Base-by-base conservation (phyloP, 2,888 invertebrate species). In the Villa cingulata region DNA sequence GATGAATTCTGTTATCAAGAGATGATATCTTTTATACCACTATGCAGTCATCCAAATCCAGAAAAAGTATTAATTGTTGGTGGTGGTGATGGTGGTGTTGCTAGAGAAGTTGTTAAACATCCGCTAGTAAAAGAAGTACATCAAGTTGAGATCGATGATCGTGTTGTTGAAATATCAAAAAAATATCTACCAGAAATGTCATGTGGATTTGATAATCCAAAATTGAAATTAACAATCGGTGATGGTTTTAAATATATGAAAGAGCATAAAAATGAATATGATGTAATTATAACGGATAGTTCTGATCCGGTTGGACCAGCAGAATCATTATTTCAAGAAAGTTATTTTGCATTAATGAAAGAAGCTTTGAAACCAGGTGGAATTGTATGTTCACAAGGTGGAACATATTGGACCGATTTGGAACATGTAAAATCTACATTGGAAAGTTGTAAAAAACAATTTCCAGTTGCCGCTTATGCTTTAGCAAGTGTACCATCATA, bases 1-100 rank as follows among this genome's bases (percentile, higher is more conserved):
- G 98, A 98, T 73, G 98, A 98, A 68, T 95, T 89, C 69, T 81
- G 95, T 0, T 98, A 98, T 68, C 97, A 97, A 71, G 98, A 98
- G 72, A 96, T 96, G 95, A 89, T 98, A 58, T 79, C 94, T 0
- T 92, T 94, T 65, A 68, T 98, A 41, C 94, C 98, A 0, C 70
- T 98, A 2, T 90, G 88, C 63, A 81, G 83, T 55, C 98, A 98
- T 70, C 82, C 86, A 6, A 80, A 84, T 59, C 98, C 98, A 1
- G 80, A 86, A 62, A 86, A 83, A 57, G 96, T 90, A 3, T 72
- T 97, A 32, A 91, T 97, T 55, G 90, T 98, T 18, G 97, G 98
- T 1, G 98, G 97, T 0, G 98, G 97, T 0, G 97, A 98, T 69
- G 98, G 97, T 0, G 98, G 97, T 1, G 95, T 96, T 5, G 90